Evolutionary conservation across 2,888 invertebrate species (phyloP).

Genomic region (Abrostola triplasia): DNA sequence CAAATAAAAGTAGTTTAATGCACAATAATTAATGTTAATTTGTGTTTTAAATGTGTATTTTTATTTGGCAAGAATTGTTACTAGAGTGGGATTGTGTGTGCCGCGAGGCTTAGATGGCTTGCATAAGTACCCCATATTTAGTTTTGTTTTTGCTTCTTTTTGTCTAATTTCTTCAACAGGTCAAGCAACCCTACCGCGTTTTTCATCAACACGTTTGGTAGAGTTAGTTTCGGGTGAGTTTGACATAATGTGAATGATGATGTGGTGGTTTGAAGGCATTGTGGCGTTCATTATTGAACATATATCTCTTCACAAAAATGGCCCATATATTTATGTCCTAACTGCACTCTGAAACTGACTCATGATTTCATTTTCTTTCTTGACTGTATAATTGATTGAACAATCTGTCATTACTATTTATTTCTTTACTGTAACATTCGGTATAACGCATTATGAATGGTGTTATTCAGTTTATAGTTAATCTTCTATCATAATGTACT

Average conservation of each 20-base stretch:
- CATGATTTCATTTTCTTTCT: constrained; percentile 67
- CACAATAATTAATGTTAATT: constrained; percentile 52
- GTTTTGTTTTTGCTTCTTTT: constrained; percentile 82
- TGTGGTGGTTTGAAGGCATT: constrained; percentile 87
- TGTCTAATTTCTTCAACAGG: constrained; percentile 91
- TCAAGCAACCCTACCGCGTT: constrained; percentile 91
- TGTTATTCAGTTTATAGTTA: constrained; percentile 28
- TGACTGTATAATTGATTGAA: constrained; percentile 44
- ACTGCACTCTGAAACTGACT: constrained; percentile 87
- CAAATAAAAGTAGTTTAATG: constrained; percentile 59
- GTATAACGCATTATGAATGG: constrained; percentile 24
- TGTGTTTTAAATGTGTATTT: constrained; percentile 64
- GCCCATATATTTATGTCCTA: constrained; percentile 80
- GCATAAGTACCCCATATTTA: constrained; percentile 73
- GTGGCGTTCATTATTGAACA: constrained; percentile 83
- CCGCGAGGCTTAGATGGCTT: constrained; percentile 76
- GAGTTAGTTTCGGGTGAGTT: constrained; percentile 93
- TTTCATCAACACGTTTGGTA: constrained; percentile 91
- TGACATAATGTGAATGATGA: constrained; percentile 85
- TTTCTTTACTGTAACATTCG: constrained; percentile 34
- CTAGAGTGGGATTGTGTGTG: constrained; percentile 77
- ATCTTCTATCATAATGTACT: constrained; percentile 51
- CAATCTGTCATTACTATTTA: constrained; percentile 33
- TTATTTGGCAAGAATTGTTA: constrained; percentile 63
- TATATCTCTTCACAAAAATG: constrained; percentile 78